Evolutionary conservation across 2,888 invertebrate species (phyloP), one percentile per base, ranked within the genome.

Genomic region (Eupithecia pulchellata): DNA sequence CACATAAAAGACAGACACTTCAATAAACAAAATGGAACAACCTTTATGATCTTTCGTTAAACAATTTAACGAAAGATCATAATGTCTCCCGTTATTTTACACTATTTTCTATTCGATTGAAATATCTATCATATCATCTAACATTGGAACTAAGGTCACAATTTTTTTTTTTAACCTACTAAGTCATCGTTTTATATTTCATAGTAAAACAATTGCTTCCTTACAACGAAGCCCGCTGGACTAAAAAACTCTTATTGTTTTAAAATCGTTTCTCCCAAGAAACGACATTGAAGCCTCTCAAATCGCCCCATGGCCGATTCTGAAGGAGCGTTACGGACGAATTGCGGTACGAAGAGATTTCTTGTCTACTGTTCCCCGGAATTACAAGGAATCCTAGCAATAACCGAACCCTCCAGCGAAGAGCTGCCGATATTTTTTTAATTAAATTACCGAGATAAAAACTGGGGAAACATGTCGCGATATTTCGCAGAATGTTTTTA

Each of bases 361-460:
- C 78, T 81, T 81, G 75, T 79, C 78, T 71, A 72, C 58, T 57
- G 66, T 66, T 78, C 77, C 68, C 66, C 61, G 75, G 80, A 82
- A 85, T 86, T 80, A 86, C 84, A 82, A 80, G 82, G 79, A 62
- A 69, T 64, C 82, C 79, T 79, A 80, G 84, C 86, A 85, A 87
- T 86, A 86, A 85, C 84, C 82, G 78, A 84, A 84, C 81, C 84
- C 84, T 82, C 81, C 77, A 77, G 79, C 71, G 79, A 84, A 83
- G 84, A 81, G 83, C 84, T 80, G 84, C 84, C 83, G 85, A 84
- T 84, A 82, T 82, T 84, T 88, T 77, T 84, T 84, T 86, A 86
- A 88, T 88, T 88, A 86, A 87, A 88, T 88, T 86, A 86, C 83
- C 71, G 47, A 71, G 73, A 78, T 79, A 79, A 77, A 79, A 77